A percentile compares a stretch with the other conserved stretches of the same genome.
These are phyloP conservation scores for Drosophila neocordata DNA, from an alignment of 1,140 invertebrate genomes.

Conservation along the genomic window DNA sequence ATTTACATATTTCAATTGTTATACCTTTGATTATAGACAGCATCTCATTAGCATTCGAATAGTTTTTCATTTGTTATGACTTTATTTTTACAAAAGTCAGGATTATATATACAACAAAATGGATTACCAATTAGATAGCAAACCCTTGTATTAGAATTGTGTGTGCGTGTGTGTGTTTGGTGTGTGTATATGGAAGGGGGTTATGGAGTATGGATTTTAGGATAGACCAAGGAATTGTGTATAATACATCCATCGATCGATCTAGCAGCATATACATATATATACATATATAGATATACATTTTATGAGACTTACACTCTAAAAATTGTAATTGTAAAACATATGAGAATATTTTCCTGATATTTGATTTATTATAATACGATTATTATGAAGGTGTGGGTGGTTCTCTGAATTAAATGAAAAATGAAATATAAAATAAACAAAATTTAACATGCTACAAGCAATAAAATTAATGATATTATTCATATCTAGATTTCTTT, in stretches of 20 bases:
- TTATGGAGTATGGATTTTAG: neutral
- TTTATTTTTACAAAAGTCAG: constrained; percentile 7
- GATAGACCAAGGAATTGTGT: neutral
- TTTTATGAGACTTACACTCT: neutral
- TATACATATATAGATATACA: neutral
- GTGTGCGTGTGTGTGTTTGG: neutral
- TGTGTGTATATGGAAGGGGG: neutral
- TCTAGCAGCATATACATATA: neutral
- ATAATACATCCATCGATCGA: neutral
- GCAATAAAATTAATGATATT: constrained; percentile 33
- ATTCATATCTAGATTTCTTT: constrained; percentile 3
- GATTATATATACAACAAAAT: constrained; percentile 38
- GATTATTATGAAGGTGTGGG: constrained; percentile 31
- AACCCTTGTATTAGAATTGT: constrained; percentile 30
- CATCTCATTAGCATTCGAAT: constrained; percentile 77
- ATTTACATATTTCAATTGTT: constrained; percentile 30
- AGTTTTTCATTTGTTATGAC: constrained; percentile 29
- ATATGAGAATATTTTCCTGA: neutral
- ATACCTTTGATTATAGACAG: constrained; percentile 37
- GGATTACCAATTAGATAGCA: constrained; percentile 43
- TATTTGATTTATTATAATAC: neutral
- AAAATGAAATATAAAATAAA: constrained; percentile 28
- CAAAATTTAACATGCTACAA: constrained; percentile 65
- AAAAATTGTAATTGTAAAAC: neutral
- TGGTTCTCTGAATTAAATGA: constrained; percentile 22